Conservation (phyloP, 30 jellyfish, hydroid and myxozoan genomes). For the Turritopsis rubra region DNA sequence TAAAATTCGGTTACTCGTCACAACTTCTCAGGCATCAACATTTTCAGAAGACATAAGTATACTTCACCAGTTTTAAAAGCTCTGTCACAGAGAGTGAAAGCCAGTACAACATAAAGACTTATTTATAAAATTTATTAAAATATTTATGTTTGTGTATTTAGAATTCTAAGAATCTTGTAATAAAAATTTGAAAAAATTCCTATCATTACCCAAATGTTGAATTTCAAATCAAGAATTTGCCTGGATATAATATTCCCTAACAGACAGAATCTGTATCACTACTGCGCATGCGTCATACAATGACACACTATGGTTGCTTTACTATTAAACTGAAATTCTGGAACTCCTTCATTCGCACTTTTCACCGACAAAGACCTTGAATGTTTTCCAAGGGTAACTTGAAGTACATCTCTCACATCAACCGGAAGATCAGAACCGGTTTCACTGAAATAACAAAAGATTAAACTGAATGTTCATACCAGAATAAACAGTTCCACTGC, state of each 20-base stretch:
- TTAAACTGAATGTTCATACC: not conserved
- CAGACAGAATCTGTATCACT: not conserved
- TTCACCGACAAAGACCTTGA: conserved; percentile 41
- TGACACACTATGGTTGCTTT: conserved; percentile 21
- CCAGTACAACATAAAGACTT: not conserved
- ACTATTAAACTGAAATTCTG: conserved; percentile 27
- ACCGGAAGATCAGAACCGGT: conserved; percentile 30
- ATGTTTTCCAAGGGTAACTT: conserved; percentile 70
- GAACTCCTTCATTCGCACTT: conserved; percentile 26
- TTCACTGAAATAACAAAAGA: conserved; percentile 44
- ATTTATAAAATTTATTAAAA: too few relatives aligned
- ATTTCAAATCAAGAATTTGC: not conserved
- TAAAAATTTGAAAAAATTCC: not conserved
- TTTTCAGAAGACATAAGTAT: too few relatives aligned
- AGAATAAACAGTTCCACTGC: not conserved
- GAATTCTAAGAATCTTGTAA: not conserved
- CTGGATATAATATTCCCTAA: not conserved
- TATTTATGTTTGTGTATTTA: not conserved
- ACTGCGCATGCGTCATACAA: conserved; percentile 4
- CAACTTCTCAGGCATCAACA: too few relatives aligned
- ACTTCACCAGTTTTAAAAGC: not conserved
- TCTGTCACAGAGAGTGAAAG: not conserved
- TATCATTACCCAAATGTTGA: too few relatives aligned
- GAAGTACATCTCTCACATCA: conserved; percentile 52
- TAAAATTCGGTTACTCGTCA: too few relatives aligned